Percentiles rank a stretch among this genome's conserved stretches.
phyloP scores from a whole-genome alignment of 2,113 vertebrate species.

The Aptenodytes forsteri region DNA sequence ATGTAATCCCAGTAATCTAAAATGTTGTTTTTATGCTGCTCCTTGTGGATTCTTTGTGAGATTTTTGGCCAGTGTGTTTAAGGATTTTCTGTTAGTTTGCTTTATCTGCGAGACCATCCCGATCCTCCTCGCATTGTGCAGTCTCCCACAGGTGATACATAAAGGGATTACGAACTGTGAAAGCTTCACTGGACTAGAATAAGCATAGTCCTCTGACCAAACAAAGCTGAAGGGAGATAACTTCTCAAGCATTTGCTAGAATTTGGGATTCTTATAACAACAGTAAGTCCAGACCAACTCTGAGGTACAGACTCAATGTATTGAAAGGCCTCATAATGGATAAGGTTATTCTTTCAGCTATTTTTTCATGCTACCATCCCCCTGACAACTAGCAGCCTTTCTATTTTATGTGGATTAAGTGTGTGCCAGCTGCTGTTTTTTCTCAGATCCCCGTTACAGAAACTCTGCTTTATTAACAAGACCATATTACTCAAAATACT shows the following conservation, averaged over 20 bases:
- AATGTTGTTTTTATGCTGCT: neutral
- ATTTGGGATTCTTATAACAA: neutral
- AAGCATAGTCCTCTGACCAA: neutral
- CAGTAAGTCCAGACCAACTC: neutral
- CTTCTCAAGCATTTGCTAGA: neutral
- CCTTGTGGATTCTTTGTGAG: neutral
- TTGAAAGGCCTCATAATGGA: neutral
- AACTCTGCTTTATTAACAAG: neutral
- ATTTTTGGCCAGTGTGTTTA: neutral
- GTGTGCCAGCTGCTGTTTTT: neutral
- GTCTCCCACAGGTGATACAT: neutral
- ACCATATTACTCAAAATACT: neutral
- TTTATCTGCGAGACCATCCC: neutral
- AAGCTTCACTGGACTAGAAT: neutral
- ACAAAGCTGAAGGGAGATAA: neutral
- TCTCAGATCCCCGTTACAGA: neutral
- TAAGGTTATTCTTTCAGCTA: neutral
- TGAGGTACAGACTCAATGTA: neutral
- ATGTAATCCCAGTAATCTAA: neutral
- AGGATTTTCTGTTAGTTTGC: neutral
- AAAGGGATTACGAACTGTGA: neutral
- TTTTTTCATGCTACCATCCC: neutral
- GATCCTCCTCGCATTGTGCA: fast-evolving
- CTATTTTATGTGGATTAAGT: neutral
- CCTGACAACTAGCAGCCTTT: neutral